Evolutionary conservation across 2,888 invertebrate genomes (phyloP), one percentile per base, ranked within the genome.

Genomic region (Drosophila anomelani): DNA sequence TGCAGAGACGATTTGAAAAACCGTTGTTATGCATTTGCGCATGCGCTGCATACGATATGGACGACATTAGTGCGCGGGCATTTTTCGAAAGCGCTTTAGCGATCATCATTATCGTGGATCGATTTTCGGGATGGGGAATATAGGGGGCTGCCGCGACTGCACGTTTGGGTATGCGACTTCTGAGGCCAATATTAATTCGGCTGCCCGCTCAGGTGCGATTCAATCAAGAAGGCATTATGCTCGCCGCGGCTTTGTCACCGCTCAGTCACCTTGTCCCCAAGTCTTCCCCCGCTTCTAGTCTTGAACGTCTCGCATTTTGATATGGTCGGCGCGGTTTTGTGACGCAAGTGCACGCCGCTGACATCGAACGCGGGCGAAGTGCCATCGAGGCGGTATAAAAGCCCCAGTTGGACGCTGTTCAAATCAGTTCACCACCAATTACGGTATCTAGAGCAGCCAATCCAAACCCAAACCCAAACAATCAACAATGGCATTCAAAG

Each of bases 401-500:
- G 89, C 80, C 71, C 61, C 71, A 78, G 75, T 85, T 82, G 81
- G 86, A 80, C 76, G 54, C 55, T 73, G 75, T 82, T 79, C 76
- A 79, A 90, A 83, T 90, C 92, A 92, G 92, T 92, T 91, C 87
- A 90, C 77, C 78, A 79, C 88, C 90, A 85, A 76, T 85, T 91
- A 80, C 89, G 87, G 90, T 90, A 92, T 91, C 85, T 90, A 90
- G 91, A 92, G 91, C 91, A 92, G 78, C 81, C 76, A 59, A 53
- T 58, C 81, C 76, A 58, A 53, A 63, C 55, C 51, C 62, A 70
- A 43, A 32, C 56, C 72, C 29, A 29, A 34, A 34, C 34, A 34
- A 62, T 55, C 59, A 78, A 78, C 41, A 81, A 92, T 92, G 92
- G 91, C 92, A 88, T 91, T 91, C 90, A 92, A 92, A 91, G 92